A percentile compares a stretch with the other conserved stretches of the same genome.
These are phyloP conservation scores for Mechanitis messenoides DNA, from an alignment of 2,888 invertebrate genomes.

Conservation along the genomic window DNA sequence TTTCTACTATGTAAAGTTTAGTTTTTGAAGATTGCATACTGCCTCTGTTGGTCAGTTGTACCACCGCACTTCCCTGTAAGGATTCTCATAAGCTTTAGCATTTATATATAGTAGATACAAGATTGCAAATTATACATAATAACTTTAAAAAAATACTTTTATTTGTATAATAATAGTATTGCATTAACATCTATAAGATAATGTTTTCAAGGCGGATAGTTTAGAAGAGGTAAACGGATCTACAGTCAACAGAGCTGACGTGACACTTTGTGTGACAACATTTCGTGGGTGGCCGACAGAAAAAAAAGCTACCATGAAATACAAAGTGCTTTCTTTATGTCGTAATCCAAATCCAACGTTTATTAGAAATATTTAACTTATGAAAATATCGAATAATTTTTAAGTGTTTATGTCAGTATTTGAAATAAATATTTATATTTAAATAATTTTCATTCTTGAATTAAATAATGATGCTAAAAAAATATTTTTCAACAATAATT, in stretches of 20 bases:
- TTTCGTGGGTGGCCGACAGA: constrained; percentile 60
- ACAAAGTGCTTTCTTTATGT: constrained; percentile 12
- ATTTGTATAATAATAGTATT: constrained; percentile 7
- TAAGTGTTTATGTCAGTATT: no score
- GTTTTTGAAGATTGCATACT: no score
- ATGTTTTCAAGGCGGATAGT: constrained; percentile 60
- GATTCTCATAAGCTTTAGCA: neutral
- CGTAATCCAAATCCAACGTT: constrained; percentile 6
- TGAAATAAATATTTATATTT: neutral
- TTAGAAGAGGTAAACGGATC: constrained; percentile 54
- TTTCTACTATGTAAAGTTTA: no score
- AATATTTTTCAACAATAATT: no score
- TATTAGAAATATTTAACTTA: no score
- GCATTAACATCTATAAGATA: constrained; percentile 30
- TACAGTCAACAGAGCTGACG: constrained; percentile 59
- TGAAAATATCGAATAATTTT: no score
- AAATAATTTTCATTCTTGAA: no score
- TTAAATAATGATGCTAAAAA: no score
- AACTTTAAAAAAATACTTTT: neutral
- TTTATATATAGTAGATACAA: neutral
- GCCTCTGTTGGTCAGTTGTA: no score
- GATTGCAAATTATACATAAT: neutral
- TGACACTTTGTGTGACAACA: constrained; percentile 46
- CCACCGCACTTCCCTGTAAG: no score
- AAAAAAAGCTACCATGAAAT: constrained; percentile 30